Conservation (phyloP, 2,797 vertebrate species). For the Rhyacichthys aspro region DNA sequence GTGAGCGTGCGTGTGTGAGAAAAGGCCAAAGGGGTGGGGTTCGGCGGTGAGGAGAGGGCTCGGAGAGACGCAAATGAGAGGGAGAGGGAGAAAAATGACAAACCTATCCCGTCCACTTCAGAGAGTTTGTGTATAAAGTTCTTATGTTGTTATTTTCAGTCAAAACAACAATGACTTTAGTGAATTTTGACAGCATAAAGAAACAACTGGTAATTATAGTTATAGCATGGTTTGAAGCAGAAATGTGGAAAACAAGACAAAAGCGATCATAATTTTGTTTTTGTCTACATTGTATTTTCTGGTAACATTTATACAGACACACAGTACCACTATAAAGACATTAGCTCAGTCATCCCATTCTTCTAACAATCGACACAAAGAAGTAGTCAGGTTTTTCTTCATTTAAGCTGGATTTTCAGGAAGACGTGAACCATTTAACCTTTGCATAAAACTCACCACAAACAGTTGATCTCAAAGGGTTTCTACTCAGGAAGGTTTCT, state of each 20-base stretch:
- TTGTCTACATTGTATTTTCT: constrained; percentile 1
- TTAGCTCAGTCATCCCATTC: not conserved
- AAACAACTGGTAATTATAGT: constrained; percentile 6
- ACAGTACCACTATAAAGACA: not conserved
- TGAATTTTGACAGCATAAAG: constrained; percentile 13
- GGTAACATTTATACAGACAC: not conserved
- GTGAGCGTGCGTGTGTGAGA: constrained; percentile 29
- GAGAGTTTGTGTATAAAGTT: constrained; percentile 20
- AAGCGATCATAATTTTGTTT: constrained; percentile 1
- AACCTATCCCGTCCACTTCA: constrained; percentile 18
- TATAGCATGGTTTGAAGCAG: constrained; percentile 2
- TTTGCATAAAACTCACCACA: no score
- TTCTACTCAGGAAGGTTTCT: no score
- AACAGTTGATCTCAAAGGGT: no score
- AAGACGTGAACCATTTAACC: no score
- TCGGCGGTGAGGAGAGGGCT: constrained; percentile 8
- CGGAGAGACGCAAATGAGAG: constrained; percentile 1
- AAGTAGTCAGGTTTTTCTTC: no score
- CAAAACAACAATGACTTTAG: constrained; percentile 28
- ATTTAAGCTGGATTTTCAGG: no score
- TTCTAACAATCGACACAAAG: no score
- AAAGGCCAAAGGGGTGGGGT: constrained; percentile 34
- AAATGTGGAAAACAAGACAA: constrained; percentile 12
- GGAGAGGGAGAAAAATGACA: constrained; percentile 33
- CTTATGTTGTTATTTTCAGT: constrained; percentile 16